Base-by-base conservation (phyloP, 2,888 invertebrate genomes). In the Vannuccia rotundouncinata region DNA sequence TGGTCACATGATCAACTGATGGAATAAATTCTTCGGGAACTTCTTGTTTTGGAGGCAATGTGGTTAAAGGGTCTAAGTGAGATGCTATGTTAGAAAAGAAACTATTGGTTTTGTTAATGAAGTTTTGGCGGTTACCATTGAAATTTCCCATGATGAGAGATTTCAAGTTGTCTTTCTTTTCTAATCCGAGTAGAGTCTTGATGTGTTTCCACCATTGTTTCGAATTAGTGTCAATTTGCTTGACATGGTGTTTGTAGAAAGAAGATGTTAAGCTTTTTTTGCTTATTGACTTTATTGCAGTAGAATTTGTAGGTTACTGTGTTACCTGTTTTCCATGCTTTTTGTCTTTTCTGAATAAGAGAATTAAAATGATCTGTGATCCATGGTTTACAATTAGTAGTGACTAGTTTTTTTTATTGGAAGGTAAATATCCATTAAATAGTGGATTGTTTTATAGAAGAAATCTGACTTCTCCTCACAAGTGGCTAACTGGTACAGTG, bases 401-500 rank as follows among this genome's bases (percentile, higher is more conserved):
- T 45, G 45, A 45, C 45, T 5, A 45, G 17, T 45, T 45, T 45
- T 45, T 45, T 45, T 45, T 45, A 45, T 45, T 45, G 45, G 45
- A 45, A 45, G 45, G 45, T 45, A 17, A 45, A 45, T 45, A 45
- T 45, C 45, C 45, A 66, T 66, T 66, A 66, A 66, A 66, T 66
- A 5, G 22, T 66, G 66, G 22, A 66, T 66, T 66, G 66, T 66
- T 66, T 66, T 66, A 66, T 66, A 66, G 66, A 66, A 66, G 25
- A 66, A 66, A 66, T 66, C 66, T 22, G 66, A 5, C 66, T 66
- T 66, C 22, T 66, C 66, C 66, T 66, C 66, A 66, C 66, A 66
- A 66, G 66, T 66, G 66, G 66, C 66, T 66, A 66, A 66, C 66
- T 66, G 66, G 66, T 66, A 66, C 66, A 66, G 66, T 66, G 66